Conservation (phyloP, 2,888 invertebrate genomes). For the Nemoura dubitans region DNA sequence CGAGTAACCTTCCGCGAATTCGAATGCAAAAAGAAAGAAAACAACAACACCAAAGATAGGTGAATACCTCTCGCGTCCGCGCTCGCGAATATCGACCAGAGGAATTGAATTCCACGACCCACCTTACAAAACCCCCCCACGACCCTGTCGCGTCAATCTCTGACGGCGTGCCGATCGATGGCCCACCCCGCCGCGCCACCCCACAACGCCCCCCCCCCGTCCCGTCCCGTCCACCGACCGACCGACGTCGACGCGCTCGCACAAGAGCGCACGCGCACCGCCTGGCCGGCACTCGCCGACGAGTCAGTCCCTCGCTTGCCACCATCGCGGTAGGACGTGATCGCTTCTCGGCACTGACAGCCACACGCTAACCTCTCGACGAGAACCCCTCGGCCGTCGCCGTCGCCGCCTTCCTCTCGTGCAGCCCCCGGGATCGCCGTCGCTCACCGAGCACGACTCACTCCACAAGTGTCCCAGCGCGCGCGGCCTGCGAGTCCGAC, state of each 20-base stretch:
- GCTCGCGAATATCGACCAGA: too few relatives aligned
- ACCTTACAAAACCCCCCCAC: background rate
- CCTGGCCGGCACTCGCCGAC: background rate
- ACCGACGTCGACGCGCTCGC: background rate
- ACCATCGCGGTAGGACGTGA: background rate
- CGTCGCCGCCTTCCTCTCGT: background rate
- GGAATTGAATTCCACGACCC: background rate
- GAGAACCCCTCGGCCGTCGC: background rate
- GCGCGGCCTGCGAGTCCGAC: background rate
- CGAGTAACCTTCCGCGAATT: background rate
- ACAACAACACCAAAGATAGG: background rate
- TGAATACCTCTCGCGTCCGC: background rate
- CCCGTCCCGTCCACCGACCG: background rate
- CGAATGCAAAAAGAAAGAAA: background rate
- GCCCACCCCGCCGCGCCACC: background rate
- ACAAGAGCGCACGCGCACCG: too few relatives aligned
- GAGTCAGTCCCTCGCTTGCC: background rate
- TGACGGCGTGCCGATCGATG: background rate
- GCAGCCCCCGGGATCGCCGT: background rate
- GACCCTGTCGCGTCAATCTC: background rate
- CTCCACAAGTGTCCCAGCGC: background rate
- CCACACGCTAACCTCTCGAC: background rate
- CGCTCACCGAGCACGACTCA: background rate
- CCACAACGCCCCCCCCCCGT: background rate
- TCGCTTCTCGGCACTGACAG: background rate